phyloP scores from a whole-genome alignment of 35 echinoderm and acorn worm species.

The Heliocidaris erythrogramma region DNA sequence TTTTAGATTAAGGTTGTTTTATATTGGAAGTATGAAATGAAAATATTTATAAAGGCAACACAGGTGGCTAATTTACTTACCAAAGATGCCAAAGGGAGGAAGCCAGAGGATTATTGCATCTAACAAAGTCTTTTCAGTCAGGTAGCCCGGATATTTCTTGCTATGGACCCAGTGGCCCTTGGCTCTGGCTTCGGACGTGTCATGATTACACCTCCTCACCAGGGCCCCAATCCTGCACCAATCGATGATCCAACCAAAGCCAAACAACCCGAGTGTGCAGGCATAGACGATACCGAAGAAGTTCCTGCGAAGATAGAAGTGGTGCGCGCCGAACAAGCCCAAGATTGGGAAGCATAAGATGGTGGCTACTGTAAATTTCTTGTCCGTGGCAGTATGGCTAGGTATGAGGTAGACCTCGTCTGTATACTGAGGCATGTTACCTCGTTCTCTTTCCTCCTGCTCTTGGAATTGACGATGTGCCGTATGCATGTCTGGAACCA shows the following conservation, averaged over 20 bases:
- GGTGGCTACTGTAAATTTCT: not conserved
- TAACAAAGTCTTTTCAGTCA: not conserved
- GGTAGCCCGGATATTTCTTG: slow-evolving; percentile 39
- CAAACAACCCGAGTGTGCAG: slow-evolving; percentile 37
- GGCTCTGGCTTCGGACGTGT: not conserved
- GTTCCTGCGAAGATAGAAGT: slow-evolving; percentile 46
- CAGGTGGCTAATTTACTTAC: not conserved
- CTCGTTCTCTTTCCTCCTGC: not conserved
- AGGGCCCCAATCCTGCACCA: slow-evolving; percentile 47
- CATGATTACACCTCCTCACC: not conserved
- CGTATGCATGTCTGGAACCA: not conserved
- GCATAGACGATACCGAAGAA: slow-evolving; percentile 45
- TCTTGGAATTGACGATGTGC: not conserved
- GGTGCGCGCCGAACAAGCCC: slow-evolving; percentile 42
- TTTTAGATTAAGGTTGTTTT: no score
- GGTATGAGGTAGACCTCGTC: slow-evolving; percentile 33
- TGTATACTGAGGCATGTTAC: slow-evolving; percentile 37
- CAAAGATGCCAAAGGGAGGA: slow-evolving; percentile 19
- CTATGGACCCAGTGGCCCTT: slow-evolving; percentile 33
- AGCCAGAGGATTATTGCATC: slow-evolving; percentile 31
- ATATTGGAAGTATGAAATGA: no score
- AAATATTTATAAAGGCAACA: no score
- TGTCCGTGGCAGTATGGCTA: not conserved
- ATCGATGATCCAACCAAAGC: slow-evolving; percentile 53
- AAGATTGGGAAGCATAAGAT: slow-evolving; percentile 1